Conservation (phyloP, 1,140 invertebrate species). For the Orchestia grillus region DNA sequence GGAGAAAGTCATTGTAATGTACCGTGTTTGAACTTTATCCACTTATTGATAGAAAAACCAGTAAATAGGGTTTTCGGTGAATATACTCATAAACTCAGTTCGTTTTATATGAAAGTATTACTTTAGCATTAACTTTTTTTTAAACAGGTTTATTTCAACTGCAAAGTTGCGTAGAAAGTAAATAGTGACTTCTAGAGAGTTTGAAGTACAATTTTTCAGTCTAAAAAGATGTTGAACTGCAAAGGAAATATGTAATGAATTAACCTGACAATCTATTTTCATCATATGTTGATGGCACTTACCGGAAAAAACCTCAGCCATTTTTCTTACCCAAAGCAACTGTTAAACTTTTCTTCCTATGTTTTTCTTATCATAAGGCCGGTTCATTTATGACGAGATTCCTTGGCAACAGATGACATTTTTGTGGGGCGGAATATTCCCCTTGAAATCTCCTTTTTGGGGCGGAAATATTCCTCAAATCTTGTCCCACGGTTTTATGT, state of each 20-base stretch:
- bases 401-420: not conserved
- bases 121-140: too few relatives aligned
- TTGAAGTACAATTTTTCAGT: not conserved
- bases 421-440: slow-evolving; percentile 10
- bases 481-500: slow-evolving; percentile 35
- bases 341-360: not conserved
- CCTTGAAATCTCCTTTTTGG: slow-evolving; percentile 5
- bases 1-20: not conserved
- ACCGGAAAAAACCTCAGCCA: not conserved
- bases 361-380: not conserved
- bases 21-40: not conserved
- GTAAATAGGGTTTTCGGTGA: not conserved
- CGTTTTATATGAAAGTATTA: too few relatives aligned
- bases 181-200: not conserved
- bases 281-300: too few relatives aligned
- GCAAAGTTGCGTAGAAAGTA: not conserved
- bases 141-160: too few relatives aligned
- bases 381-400: not conserved
- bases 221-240: not conserved
- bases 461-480: not conserved
- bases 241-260: not conserved
- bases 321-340: not conserved
- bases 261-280: too few relatives aligned
- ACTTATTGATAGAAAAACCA: not conserved
- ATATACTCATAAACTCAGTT: too few relatives aligned